Conservation (phyloP, 2,888 invertebrate species). For the Coenonympha glycerion region DNA sequence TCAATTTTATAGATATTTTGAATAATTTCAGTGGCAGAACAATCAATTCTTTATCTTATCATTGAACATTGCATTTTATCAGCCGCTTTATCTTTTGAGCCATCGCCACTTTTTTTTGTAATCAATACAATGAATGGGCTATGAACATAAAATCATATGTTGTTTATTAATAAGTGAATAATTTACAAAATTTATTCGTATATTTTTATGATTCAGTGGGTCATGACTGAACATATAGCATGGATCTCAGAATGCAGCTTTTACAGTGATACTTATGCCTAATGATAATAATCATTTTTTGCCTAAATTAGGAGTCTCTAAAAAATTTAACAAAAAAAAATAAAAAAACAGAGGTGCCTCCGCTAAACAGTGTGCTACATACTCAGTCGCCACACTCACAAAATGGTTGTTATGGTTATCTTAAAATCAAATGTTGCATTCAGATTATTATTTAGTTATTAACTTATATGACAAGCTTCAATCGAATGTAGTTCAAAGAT, state of each 20-base stretch:
- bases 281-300: constrained; percentile 45
- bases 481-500: constrained; percentile 69
- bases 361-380: constrained; percentile 59
- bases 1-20: constrained; percentile 33
- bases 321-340: constrained; percentile 23
- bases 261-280: constrained; percentile 50
- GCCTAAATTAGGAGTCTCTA: constrained; percentile 40
- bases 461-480: constrained; percentile 61
- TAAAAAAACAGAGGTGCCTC: constrained; percentile 37
- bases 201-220: constrained; percentile 65
- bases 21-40: constrained; percentile 43
- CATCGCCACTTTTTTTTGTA: constrained; percentile 44
- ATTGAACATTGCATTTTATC: constrained; percentile 57
- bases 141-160: constrained; percentile 53
- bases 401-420: constrained; percentile 70
- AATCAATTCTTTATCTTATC: constrained; percentile 38
- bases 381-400: constrained; percentile 63
- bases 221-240: constrained; percentile 71
- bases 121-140: constrained; percentile 61
- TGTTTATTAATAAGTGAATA: constrained; percentile 49
- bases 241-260: constrained; percentile 75
- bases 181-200: constrained; percentile 57
- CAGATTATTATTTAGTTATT: constrained; percentile 67
- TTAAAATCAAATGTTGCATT: constrained; percentile 68
- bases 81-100: constrained; percentile 44